Evolutionary conservation across 2,888 invertebrate genomes (phyloP).

Genomic region (Xestia xanthographa): DNA sequence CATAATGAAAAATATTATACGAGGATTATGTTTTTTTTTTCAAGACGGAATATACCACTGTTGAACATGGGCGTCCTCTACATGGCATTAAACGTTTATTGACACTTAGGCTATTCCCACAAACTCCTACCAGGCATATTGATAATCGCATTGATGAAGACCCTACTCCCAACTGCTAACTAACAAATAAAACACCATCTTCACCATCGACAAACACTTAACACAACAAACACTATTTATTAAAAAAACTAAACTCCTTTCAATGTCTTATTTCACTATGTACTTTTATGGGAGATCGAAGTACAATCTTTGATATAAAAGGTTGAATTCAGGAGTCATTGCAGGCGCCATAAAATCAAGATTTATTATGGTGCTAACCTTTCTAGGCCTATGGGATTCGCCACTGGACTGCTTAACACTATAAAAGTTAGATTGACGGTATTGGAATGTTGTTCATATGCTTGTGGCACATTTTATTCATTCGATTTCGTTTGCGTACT

Average conservation of each 20-base stretch:
- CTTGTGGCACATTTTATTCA: conserved; percentile 49
- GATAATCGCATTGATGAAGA: background rate
- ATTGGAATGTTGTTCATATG: conserved; percentile 54
- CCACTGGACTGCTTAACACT: conserved; percentile 62
- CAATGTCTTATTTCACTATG: conserved; percentile 43
- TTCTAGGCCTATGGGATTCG: conserved; percentile 62
- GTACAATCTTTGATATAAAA: conserved; percentile 67
- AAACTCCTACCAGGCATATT: background rate
- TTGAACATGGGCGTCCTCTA: no score
- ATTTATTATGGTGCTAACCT: conserved; percentile 76
- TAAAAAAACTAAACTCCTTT: conserved; percentile 14
- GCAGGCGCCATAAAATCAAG: conserved; percentile 74
- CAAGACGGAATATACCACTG: background rate
- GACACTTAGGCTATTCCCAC: background rate
- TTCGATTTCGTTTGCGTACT: conserved; percentile 33
- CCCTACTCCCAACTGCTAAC: background rate
- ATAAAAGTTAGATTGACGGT: conserved; percentile 58
- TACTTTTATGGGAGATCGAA: conserved; percentile 56
- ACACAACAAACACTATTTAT: background rate
- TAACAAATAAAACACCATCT: conserved; percentile 1
- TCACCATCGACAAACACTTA: background rate
- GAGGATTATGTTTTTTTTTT: background rate
- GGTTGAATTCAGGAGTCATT: conserved; percentile 76
- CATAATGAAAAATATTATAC: background rate
- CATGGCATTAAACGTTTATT: background rate